Conservation (phyloP, 2,888 invertebrate genomes). For the Anagyrus pseudococci region DNA sequence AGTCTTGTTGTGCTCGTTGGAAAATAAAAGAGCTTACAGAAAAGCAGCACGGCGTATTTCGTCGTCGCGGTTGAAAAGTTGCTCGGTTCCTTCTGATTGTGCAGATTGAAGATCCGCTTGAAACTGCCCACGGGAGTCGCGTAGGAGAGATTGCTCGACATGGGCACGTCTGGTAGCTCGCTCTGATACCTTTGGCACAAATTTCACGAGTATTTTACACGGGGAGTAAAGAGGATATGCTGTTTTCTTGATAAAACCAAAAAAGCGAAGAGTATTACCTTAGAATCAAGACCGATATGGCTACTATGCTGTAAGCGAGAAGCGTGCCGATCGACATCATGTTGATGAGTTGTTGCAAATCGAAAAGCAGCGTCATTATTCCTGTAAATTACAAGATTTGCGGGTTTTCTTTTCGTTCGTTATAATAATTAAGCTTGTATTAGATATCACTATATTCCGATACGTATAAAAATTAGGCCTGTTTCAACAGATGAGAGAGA, state of each 20-base stretch:
- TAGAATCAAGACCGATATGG: constrained; percentile 85
- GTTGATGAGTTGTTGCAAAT: constrained; percentile 88
- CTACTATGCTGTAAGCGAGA: constrained; percentile 90
- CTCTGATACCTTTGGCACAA: constrained; percentile 41
- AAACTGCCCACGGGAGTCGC: constrained; percentile 49
- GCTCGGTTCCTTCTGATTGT: constrained; percentile 73
- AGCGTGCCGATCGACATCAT: constrained; percentile 96
- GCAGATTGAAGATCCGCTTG: constrained; percentile 74
- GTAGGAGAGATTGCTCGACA: constrained; percentile 10
- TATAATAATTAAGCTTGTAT: too few relatives aligned
- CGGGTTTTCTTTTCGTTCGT: too few relatives aligned
- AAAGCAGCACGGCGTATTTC: constrained; percentile 68
- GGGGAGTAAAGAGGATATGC: background rate
- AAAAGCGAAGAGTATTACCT: constrained; percentile 66
- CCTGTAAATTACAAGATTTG: constrained; percentile 67
- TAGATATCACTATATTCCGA: too few relatives aligned
- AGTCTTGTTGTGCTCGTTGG: too few relatives aligned
- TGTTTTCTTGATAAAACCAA: background rate
- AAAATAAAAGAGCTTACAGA: constrained; percentile 59
- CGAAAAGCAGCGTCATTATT: constrained; percentile 86
- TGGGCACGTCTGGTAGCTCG: constrained; percentile 35
- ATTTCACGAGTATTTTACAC: constrained; percentile 7
- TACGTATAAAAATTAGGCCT: too few relatives aligned
- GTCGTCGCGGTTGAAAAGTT: constrained; percentile 71
- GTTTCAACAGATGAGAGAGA: too few relatives aligned